Evolutionary conservation across 2,888 invertebrate genomes (phyloP), one percentile per base, ranked within the genome.

Genomic region (Dexiosoma caninum): DNA sequence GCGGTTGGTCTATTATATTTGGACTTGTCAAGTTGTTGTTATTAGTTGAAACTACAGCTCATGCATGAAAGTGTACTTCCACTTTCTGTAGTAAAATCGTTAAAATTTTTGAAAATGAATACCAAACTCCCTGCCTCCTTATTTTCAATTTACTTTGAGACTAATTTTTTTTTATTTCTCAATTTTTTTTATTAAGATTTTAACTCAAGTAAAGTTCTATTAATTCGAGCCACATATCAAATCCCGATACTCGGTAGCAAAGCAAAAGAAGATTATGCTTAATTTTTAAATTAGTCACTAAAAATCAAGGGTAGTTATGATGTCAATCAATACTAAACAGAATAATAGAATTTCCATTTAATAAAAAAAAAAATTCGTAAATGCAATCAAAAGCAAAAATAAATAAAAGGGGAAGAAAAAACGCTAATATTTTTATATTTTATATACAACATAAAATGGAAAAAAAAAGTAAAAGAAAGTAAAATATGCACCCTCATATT

Each of bases 401-500:
- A 10, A 19, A 51, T 7, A n/a, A 44, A 44, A 27, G 23, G 5
- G 19, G 44, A 67, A 60, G 21, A 9, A 23, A 55, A 66, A 71
- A 62, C 60, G 60, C 19, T 32, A 37, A 51, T 71, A 51, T 23
- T 55, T 21, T 14, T 23, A 19, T 60, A 62, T 71, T 32, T 21
- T 51, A 21, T 32, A 40, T 62, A 16, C 1, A 27, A 27, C 49
- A 46, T 64, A 72, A 42, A 37, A 49, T 12, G 16, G 14, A 21
- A 14, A 23, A n/a, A 42, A 9, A 27, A 44, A n/a, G 6, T 6
- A 27, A 27, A 51, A 40, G 9, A n/a, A 21, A 37, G 23, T 30
- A 60, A 71, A 51, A 67, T 66, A 75, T 64, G 55, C 75, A 67
- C 75, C 75, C 75, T 67, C 49, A 59, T 67, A 23, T 59, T 23